Evolutionary conservation across 1,140 invertebrate species (phyloP), one percentile per base, ranked within the genome.

Genomic region (Drosophila bifasciata): DNA sequence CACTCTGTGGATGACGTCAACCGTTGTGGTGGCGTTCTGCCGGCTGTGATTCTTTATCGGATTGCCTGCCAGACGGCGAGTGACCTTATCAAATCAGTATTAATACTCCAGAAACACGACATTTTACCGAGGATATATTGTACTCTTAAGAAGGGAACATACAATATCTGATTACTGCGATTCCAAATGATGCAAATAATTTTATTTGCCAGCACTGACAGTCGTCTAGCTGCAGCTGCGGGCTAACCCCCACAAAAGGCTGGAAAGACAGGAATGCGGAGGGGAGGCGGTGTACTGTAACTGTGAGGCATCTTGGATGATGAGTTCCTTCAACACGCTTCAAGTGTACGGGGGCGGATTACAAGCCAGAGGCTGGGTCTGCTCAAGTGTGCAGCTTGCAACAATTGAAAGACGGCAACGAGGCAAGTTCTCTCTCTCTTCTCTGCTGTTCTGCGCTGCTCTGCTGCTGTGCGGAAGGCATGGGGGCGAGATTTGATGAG

Each of bases 401-500:
- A 77, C 81, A 81, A 85, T 73, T 70, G 72, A 73, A 76, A 70
- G 64, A 49, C 60, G 60, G 67, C 63, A 67, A 40, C 53, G 57
- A 66, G 46, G 55, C 67, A 64, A 62, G 52, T 59, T 52, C 19
- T 55, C 79, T 21, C 56, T 52, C 19, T 55, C 79, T 21, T 21
- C 19, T 41, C 11, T n/a, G 9, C 45, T 49, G 43, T 43, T 8
- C 45, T 19, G 19, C 3, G 19, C 19, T 19, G 1, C 3, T 2
- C 19, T 41, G n/a, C 11, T n/a, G 9, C 36, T 49, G 43, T 43
- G n/a, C 45, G 45, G 57, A 4, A 36, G 32, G 11, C 32, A 36
- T 36, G 32, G 32, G 68, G 62, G 71, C 72, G 41, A 69, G 72
- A 76, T 76, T 76, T 80, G 81, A 88, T 88, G 83, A 88, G 81